Evolutionary conservation across 2,797 vertebrate genomes (phyloP), one percentile per base, ranked within the genome.

Genomic region (Brachymystax lenok): DNA sequence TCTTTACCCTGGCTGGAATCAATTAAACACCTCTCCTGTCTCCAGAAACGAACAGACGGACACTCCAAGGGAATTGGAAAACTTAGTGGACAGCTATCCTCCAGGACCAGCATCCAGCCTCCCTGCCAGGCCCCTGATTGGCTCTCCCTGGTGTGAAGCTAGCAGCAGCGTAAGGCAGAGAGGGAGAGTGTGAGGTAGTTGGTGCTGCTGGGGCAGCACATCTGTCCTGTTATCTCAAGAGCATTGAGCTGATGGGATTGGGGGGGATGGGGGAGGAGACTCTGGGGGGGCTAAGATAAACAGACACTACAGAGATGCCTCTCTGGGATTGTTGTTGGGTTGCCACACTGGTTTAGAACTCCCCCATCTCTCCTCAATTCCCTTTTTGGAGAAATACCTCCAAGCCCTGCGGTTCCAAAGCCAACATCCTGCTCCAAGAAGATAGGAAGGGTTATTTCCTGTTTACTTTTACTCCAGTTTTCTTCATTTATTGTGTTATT

Each of bases 341-440:
- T 40, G 16, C 56, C 67, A 40, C 24, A 12, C 40, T 74, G 63
- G 17, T 54, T 73, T 59, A 19, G 69, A 50, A 76, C 40, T 17
- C 56, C 54, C 46, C 21, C 6, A 46, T 68, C 27, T 50, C 33
- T 52, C 74, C 40, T 46, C 40, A 46, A 46, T 10, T 46, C 40
- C 40, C 40, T 46, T 46, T 46, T 35, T 24, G 13, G 21, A 51
- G 10, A 35, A 21, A 71, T 46, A 63, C 66, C 76, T 80, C 74
- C 81, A 83, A 72, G 40, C 71, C 83, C 76, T 77, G 61, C 70
- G 64, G 76, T 77, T 82, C 51, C 16, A 61, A 80, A 78, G 74
- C 74, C 40, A 46, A 82, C 80, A 79, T 82, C 75, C 54, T 81
- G 61, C 50, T 82, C 79, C 56, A 77, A 77, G 75, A 75, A 77